These are phyloP conservation scores for Nebria brevicollis DNA, from an alignment of 2,888 invertebrate species.

Conservation along the genomic window DNA sequence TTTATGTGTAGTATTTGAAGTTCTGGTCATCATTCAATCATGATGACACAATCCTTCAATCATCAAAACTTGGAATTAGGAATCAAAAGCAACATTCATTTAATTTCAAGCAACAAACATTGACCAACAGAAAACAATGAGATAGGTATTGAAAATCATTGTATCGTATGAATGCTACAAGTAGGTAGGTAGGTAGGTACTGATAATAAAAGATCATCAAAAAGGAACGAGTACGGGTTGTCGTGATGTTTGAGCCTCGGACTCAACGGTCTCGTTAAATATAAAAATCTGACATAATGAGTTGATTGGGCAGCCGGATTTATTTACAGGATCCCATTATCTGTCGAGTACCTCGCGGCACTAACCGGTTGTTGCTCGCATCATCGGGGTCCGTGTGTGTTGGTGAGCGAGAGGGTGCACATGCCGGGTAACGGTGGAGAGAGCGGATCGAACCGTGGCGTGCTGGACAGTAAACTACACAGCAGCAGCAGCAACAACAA, in stretches of 20 bases:
- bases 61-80: neutral
- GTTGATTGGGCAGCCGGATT: conserved; percentile 29
- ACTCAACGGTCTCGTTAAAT: conserved; percentile 26
- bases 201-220: conserved; percentile 2
- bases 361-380: conserved; percentile 18
- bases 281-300: conserved; percentile 35
- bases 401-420: neutral
- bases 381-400: conserved; percentile 50
- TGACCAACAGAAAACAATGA: neutral
- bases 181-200: no score
- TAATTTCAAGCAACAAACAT: neutral
- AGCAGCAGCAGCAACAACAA: conserved; percentile 17
- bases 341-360: conserved; percentile 17
- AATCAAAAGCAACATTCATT: neutral
- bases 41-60: neutral
- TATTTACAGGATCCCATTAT: conserved; percentile 26
- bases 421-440: conserved; percentile 49
- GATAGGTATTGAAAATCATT: neutral
- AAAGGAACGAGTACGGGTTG: neutral
- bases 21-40: neutral
- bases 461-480: neutral
- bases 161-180: neutral
- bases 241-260: conserved; percentile 6
- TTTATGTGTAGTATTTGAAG: no score
- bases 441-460: neutral